A percentile compares a stretch with the other conserved stretches of the same genome.
Conservation (phyloP, 2,888 invertebrate genomes). For the Automeris io region DNA sequence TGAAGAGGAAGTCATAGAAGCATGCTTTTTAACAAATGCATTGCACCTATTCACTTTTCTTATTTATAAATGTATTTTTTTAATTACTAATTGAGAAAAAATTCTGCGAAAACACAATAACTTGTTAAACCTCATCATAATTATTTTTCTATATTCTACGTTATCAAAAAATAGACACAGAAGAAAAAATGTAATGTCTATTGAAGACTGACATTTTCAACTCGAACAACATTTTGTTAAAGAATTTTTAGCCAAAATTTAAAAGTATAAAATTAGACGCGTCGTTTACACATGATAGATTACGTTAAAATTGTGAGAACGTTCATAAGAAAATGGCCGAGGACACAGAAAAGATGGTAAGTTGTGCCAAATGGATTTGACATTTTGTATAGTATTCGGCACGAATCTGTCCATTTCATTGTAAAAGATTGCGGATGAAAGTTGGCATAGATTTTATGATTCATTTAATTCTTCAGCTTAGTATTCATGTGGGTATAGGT, state of each 20-base stretch:
- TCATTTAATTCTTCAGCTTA: background rate
- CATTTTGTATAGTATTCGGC: constrained; percentile 7
- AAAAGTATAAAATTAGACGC: background rate
- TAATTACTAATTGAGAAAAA: too few species aligned
- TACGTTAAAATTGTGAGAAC: constrained; percentile 1
- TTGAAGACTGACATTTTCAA: background rate
- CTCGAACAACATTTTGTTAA: background rate
- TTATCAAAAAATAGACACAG: background rate
- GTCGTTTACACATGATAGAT: constrained; percentile 2
- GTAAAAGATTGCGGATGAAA: constrained; percentile 1
- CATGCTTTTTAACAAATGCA: too few species aligned
- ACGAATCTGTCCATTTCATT: background rate
- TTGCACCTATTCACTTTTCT: too few species aligned
- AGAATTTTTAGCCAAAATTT: background rate
- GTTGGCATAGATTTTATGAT: background rate
- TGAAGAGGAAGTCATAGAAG: too few species aligned
- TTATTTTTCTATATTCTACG: too few species aligned
- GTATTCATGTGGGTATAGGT: too few species aligned
- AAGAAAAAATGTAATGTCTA: background rate
- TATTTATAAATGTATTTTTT: too few species aligned
- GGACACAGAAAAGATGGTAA: constrained; percentile 37
- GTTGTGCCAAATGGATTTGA: constrained; percentile 15
- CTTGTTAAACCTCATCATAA: too few species aligned
- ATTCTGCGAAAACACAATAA: too few species aligned
- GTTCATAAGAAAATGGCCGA: constrained; percentile 29